Conservation (phyloP, 2,888 invertebrate genomes). For the Eudasyphora cyanicolor region DNA sequence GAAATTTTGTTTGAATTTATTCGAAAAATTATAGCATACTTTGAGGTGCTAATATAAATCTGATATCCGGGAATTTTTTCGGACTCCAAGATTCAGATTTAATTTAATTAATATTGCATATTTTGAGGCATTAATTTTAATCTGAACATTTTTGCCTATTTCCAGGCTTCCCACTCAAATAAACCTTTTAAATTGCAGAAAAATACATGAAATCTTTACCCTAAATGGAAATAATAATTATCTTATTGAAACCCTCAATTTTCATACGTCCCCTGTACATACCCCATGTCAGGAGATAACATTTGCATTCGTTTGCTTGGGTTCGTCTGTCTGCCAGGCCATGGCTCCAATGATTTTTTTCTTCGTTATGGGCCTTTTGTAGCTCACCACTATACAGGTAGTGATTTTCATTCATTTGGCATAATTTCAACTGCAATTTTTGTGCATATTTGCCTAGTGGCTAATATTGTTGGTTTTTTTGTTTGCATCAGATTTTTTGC, state of each 20-base stretch:
- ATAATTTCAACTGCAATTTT: constrained; percentile 53
- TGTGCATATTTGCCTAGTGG: constrained; percentile 55
- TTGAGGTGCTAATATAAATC: too few relatives aligned
- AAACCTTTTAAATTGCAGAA: too few relatives aligned
- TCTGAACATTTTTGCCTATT: background rate
- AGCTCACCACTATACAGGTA: constrained; percentile 54
- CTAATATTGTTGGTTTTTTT: constrained; percentile 37
- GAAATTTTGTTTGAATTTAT: too few relatives aligned
- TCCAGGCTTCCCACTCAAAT: background rate
- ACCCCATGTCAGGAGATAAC: background rate
- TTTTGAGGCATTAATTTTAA: too few relatives aligned
- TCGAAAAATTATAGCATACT: too few relatives aligned
- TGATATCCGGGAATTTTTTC: too few relatives aligned
- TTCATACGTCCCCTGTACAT: background rate
- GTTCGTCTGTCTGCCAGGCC: constrained; percentile 23
- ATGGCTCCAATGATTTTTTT: too few relatives aligned
- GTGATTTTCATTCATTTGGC: constrained; percentile 63
- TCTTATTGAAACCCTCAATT: background rate
- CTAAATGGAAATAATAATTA: background rate
- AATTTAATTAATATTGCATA: too few relatives aligned
- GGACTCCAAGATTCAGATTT: too few relatives aligned
- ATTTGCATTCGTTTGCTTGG: constrained; percentile 47
- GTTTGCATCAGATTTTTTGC: too few relatives aligned
- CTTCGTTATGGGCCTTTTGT: background rate
- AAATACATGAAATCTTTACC: background rate